Base-by-base conservation (phyloP, 1,140 invertebrate genomes). In the Pseudomyrmex cubaensis region DNA sequence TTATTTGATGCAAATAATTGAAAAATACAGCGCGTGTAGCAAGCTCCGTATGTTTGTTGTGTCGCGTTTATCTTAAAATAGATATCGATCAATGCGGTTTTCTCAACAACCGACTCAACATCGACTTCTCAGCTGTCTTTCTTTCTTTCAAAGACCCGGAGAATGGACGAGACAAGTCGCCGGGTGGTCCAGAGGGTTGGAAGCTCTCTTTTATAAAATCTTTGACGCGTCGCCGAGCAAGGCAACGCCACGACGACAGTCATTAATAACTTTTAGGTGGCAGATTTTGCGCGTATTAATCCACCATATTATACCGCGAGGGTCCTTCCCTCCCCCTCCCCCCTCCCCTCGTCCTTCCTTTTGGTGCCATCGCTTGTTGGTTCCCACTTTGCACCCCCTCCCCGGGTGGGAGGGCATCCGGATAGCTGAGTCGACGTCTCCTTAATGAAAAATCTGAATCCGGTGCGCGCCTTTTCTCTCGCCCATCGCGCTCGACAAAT, bases 261-360 rank as follows among this genome's bases (percentile, higher is more conserved):
- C 93, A 94, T 94, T 94, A 94, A 94, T 94, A 94, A 94, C 93
- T 94, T 94, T 94, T 94, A 92, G 91, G 90, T 93, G 93, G 92
- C 93, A 94, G 93, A 94, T 94, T 94, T 93, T 83, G 93, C 93
- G 92, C 90, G 93, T 93, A 93, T 94, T 94, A 94, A 94, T 94
- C 93, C 93, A 91, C 90, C 92, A 92, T 93, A 93, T 93, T 93
- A 93, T 93, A 92, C 92, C 87, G 87, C 90, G 89, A 88, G 88
- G 84, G 35, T 35, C 35, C 35, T 35, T 35, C 0, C 5, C 35
- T 35, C 35, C 35, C 35, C 5, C 4, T 7, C 35, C 5, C 35
- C 35, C 35, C 7, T n/a, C 35, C 35, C 25, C 88, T 86, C 72
- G 89, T 89, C 85, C 76, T 84, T 13, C 84, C 76, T 77, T 87